Conservation (phyloP, 1,140 invertebrate genomes). For the Ooceraea biroi region DNA sequence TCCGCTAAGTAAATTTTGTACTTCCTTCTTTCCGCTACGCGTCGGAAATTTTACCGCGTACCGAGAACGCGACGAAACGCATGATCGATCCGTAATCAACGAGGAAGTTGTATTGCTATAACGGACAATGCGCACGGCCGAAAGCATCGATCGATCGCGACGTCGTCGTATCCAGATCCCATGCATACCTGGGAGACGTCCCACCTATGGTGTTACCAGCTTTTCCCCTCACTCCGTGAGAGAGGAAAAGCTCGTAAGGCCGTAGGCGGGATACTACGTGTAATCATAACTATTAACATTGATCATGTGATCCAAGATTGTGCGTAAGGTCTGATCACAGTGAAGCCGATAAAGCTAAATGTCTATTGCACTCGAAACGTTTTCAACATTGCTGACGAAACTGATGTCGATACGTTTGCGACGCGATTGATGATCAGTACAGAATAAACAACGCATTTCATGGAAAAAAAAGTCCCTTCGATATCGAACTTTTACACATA, state of each 20-base stretch:
- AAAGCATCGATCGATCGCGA: background rate
- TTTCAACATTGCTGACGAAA: no score
- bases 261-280: no score
- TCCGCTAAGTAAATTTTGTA: constrained; percentile 16
- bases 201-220: no score
- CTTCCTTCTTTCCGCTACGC: constrained; percentile 14
- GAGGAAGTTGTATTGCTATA: constrained; percentile 38
- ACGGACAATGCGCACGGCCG: constrained; percentile 24
- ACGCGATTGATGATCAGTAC: no score
- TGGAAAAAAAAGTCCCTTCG: background rate
- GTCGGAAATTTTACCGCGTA: constrained; percentile 34
- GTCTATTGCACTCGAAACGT: no score
- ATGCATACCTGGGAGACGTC: background rate
- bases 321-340: no score
- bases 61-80: constrained; percentile 41
- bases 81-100: constrained; percentile 29
- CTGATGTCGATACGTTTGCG: no score
- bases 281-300: no score
- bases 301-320: no score
- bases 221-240: no score
- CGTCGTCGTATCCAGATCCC: background rate
- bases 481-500: background rate
- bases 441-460: background rate
- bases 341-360: no score
- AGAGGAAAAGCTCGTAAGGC: no score